phyloP scores from a whole-genome alignment of 2,888 invertebrate genomes.

The Trichacis sp. region DNA sequence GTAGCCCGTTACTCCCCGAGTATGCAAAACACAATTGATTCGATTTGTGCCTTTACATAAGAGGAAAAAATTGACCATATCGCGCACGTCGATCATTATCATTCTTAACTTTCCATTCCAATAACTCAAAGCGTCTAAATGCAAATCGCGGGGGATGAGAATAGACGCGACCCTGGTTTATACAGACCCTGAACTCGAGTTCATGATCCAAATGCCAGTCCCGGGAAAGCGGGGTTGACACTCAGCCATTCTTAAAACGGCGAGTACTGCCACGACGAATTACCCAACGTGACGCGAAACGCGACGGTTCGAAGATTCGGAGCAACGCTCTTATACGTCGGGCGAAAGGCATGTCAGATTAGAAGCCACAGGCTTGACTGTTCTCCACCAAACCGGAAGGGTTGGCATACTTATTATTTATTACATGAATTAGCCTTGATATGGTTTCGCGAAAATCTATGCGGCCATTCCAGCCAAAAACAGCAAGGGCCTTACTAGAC shows the following conservation, averaged over 20 bases:
- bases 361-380: conserved; percentile 65
- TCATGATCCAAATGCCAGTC: conserved; percentile 19
- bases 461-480: too few species aligned
- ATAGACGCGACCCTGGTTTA: conserved; percentile 39
- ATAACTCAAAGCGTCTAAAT: conserved; percentile 22
- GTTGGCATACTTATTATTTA: conserved; percentile 64
- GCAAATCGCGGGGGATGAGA: conserved; percentile 27
- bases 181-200: conserved; percentile 42
- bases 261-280: conserved; percentile 34
- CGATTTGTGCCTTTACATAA: background rate
- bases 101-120: conserved; percentile 4
- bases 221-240: conserved; percentile 32
- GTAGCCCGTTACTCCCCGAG: too few species aligned
- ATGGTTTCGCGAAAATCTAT: conserved; percentile 62
- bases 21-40: too few species aligned
- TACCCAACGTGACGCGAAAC: conserved; percentile 22
- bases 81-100: background rate
- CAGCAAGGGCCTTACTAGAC: too few species aligned
- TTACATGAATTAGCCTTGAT: conserved; percentile 63
- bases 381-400: conserved; percentile 43
- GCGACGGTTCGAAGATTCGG: conserved; percentile 35
- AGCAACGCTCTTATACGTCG: conserved; percentile 39
- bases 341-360: conserved; percentile 60
- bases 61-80: conserved; percentile 2
- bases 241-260: conserved; percentile 42